A percentile compares a stretch with the other conserved stretches of the same genome.
Conservation (phyloP, 2,888 invertebrate genomes). For the Drosophila suboccidentalis region DNA sequence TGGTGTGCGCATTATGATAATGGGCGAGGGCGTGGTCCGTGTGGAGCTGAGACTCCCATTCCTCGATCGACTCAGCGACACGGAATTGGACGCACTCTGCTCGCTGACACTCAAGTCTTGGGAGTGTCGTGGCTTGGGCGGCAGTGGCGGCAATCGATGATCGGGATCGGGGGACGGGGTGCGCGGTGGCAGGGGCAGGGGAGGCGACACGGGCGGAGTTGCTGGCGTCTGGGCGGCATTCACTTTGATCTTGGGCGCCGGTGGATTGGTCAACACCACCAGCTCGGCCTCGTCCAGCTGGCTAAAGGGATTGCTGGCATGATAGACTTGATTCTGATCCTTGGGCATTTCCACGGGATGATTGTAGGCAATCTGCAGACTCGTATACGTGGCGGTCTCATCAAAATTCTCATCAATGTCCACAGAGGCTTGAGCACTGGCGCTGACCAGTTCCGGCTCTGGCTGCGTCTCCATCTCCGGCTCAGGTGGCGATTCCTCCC, state of each 20-base stretch:
- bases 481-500: constrained; percentile 42
- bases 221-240: constrained; percentile 82
- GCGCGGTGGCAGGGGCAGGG: constrained; percentile 77
- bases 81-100: constrained; percentile 63
- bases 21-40: constrained; percentile 83
- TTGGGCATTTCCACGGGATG: constrained; percentile 91
- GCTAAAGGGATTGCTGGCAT: constrained; percentile 72
- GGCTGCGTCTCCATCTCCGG: not conserved
- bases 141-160: constrained; percentile 91
- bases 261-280: constrained; percentile 85
- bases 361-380: constrained; percentile 93
- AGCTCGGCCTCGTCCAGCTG: constrained; percentile 84
- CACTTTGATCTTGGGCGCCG: constrained; percentile 86
- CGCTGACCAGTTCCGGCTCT: constrained; percentile 50
- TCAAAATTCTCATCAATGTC: constrained; percentile 89
- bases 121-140: constrained; percentile 91
- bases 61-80: constrained; percentile 70
- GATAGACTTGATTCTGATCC: constrained; percentile 41
- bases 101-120: constrained; percentile 79
- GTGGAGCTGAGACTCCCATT: constrained; percentile 78
- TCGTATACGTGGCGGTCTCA: constrained; percentile 93
- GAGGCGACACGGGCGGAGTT: constrained; percentile 74
- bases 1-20: constrained; percentile 85
- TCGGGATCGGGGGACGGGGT: constrained; percentile 85
- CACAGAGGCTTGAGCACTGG: constrained; percentile 82